phyloP scores from a whole-genome alignment of 2,113 vertebrate genomes.

The Dromas ardeola region DNA sequence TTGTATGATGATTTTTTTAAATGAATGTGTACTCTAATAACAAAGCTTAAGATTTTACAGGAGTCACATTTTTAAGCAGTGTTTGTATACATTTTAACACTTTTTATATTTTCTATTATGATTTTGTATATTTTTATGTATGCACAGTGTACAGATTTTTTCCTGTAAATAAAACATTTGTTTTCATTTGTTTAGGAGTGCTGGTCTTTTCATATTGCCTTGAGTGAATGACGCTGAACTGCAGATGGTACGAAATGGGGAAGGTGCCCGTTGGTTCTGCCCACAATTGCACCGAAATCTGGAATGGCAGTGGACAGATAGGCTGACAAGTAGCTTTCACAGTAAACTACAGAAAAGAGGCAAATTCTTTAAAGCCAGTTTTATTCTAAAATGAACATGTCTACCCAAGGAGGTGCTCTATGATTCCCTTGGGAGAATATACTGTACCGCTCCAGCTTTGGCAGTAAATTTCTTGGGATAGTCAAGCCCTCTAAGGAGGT shows the following conservation, averaged over 20 bases:
- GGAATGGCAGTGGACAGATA: neutral
- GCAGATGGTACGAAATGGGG: neutral
- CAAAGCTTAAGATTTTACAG: constrained; percentile 76
- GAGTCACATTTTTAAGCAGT: constrained; percentile 81
- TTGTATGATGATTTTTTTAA: constrained; percentile 83
- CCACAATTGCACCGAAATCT: neutral
- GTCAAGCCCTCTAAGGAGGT: neutral
- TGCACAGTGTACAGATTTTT: constrained; percentile 81
- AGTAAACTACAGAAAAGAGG: neutral
- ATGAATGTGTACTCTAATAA: constrained; percentile 75
- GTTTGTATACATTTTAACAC: constrained; percentile 85
- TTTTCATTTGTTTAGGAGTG: constrained; percentile 75
- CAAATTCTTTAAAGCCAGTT: neutral
- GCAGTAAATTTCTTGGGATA: neutral
- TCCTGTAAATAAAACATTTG: constrained; percentile 84
- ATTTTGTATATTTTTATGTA: constrained; percentile 88
- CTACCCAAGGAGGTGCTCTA: neutral
- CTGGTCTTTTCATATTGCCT: constrained; percentile 15
- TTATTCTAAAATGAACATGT: neutral
- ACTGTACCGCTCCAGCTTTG: neutral
- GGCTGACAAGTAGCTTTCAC: neutral
- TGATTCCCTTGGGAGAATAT: neutral
- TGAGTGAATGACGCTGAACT: neutral
- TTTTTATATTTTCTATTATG: constrained; percentile 86
- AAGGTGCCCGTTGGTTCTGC: neutral